Evolutionary conservation across 2,888 invertebrate species (phyloP).

Genomic region (Leptopilina drosophilae): DNA sequence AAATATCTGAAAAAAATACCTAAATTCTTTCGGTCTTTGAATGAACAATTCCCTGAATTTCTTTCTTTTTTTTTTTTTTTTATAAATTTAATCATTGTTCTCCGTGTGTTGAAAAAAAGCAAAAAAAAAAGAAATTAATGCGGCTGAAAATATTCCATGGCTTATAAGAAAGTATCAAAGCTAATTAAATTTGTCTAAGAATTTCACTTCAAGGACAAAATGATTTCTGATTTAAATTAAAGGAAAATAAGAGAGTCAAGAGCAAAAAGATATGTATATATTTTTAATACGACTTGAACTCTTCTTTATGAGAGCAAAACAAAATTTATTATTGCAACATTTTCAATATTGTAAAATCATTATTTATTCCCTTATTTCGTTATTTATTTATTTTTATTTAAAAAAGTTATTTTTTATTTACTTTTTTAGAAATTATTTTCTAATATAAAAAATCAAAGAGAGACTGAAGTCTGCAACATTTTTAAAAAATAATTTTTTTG

Average conservation of each 20-base stretch:
- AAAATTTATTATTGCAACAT: too few species aligned
- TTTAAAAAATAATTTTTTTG: too few species aligned
- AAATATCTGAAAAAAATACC: not conserved
- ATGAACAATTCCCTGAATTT: not conserved
- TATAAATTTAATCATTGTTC: not conserved
- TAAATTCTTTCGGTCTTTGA: not conserved
- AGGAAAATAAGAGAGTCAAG: not conserved
- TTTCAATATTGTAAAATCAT: too few species aligned
- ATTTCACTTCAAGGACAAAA: not conserved
- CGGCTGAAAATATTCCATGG: not conserved
- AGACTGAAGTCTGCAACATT: too few species aligned
- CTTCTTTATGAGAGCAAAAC: too few species aligned
- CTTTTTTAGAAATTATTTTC: too few species aligned
- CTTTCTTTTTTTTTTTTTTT: not conserved
- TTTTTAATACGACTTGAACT: too few species aligned
- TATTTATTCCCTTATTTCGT: too few species aligned
- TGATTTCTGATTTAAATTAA: not conserved
- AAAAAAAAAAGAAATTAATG: not conserved
- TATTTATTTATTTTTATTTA: too few species aligned
- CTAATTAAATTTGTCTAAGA: conserved; percentile 2
- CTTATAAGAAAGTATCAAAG: not conserved
- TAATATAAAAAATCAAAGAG: too few species aligned
- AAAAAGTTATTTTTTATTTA: too few species aligned
- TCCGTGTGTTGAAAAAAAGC: not conserved
- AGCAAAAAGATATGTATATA: too few species aligned